phyloP scores from a whole-genome alignment of 2,888 invertebrate genomes.

The Dicycla oo region DNA sequence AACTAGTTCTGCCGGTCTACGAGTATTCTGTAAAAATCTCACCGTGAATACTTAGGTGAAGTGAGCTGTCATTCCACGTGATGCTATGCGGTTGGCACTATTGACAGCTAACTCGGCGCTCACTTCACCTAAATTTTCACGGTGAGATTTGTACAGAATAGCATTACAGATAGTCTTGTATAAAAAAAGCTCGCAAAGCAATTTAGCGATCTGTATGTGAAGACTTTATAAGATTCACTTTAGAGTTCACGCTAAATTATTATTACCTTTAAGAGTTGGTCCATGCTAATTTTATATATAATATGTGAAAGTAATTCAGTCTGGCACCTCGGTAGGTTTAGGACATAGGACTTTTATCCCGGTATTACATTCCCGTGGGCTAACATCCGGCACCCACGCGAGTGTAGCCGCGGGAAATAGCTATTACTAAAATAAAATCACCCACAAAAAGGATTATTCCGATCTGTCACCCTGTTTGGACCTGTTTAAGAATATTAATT shows the following conservation, averaged over 20 bases:
- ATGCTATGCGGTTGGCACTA: too few species aligned
- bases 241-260: background rate
- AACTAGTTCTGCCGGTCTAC: constrained; percentile 49
- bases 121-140: too few species aligned
- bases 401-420: too few species aligned
- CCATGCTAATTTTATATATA: background rate
- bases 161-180: background rate
- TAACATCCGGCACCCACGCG: background rate
- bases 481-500: too few species aligned
- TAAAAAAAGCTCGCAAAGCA: constrained; percentile 25
- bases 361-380: background rate
- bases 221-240: background rate
- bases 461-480: too few species aligned
- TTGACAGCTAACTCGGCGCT: too few species aligned
- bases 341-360: background rate
- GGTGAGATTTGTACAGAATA: too few species aligned
- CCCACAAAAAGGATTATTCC: too few species aligned
- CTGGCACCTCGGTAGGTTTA: background rate
- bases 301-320: background rate
- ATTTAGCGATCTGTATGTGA: background rate
- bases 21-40: too few species aligned
- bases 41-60: too few species aligned
- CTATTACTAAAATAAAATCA: background rate
- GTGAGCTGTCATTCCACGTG: too few species aligned
- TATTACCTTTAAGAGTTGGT: background rate